Percentiles rank a stretch among this genome's conserved stretches.
Conservation (phyloP, 2,797 vertebrate species). For the Hippocampus kuda region DNA sequence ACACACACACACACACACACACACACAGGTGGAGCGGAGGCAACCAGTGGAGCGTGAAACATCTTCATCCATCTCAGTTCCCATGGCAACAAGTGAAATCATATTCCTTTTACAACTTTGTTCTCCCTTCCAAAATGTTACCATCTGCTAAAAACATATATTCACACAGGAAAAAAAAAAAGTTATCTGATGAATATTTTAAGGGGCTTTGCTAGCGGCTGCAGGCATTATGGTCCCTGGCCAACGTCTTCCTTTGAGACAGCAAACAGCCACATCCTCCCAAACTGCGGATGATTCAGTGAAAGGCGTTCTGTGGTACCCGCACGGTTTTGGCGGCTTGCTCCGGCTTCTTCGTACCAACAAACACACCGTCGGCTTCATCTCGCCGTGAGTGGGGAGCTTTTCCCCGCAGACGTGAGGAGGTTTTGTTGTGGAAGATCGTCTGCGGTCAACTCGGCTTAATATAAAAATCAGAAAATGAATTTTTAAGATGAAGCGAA, state of each 20-base stretch:
- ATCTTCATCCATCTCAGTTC: conserved; percentile 75
- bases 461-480: background rate
- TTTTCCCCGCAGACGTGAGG: background rate
- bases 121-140: conserved; percentile 61
- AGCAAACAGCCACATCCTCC: conserved; percentile 49
- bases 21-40: conserved; percentile 34
- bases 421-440: background rate
- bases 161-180: conserved; percentile 49
- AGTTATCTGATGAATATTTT: conserved; percentile 67
- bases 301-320: conserved; percentile 33
- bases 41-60: conserved; percentile 65
- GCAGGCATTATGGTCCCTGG: conserved; percentile 56
- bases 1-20: conserved; percentile 17
- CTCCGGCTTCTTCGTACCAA: conserved; percentile 3
- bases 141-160: conserved; percentile 68
- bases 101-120: conserved; percentile 71
- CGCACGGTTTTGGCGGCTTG: conserved; percentile 39
- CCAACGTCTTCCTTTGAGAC: conserved; percentile 50
- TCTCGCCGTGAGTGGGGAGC: background rate
- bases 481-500: background rate
- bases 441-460: background rate
- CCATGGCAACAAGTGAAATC: conserved; percentile 73
- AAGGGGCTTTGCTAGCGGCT: conserved; percentile 46
- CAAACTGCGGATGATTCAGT: conserved; percentile 36
- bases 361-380: conserved; percentile 9